A percentile compares a stretch with the other conserved stretches of the same genome.
phyloP scores from a whole-genome alignment of 1,140 invertebrate genomes.

The Drosophila bifasciata region DNA sequence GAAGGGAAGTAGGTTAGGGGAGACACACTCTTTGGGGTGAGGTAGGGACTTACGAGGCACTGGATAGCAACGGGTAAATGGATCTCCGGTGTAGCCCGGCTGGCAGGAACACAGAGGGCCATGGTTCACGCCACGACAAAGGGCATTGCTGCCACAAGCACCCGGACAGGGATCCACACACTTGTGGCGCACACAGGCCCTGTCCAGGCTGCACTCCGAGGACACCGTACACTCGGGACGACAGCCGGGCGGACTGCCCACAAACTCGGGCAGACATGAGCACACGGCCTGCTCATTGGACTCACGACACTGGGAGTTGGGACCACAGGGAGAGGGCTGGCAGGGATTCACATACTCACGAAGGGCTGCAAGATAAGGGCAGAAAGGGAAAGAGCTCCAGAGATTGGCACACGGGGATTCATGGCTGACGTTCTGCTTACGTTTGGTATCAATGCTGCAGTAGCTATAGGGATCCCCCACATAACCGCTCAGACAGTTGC shows the following conservation, averaged over 20 bases:
- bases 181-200: constrained; percentile 88
- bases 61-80: constrained; percentile 87
- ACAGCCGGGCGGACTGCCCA: constrained; percentile 91
- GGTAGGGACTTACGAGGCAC: constrained; percentile 85
- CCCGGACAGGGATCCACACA: constrained; percentile 91
- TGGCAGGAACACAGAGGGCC: constrained; percentile 87
- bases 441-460: constrained; percentile 83
- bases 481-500: constrained; percentile 88
- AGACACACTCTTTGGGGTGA: neutral
- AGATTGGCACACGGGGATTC: neutral
- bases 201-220: constrained; percentile 88
- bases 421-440: constrained; percentile 45
- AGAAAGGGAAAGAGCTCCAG: neutral
- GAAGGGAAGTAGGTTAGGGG: too few relatives aligned
- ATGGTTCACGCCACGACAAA: constrained; percentile 87
- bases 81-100: constrained; percentile 87
- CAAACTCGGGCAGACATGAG: constrained; percentile 88
- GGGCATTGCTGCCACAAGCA: constrained; percentile 86
- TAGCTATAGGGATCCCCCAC: constrained; percentile 89
- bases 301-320: constrained; percentile 90
- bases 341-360: constrained; percentile 85
- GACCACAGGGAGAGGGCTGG: constrained; percentile 88
- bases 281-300: constrained; percentile 87
- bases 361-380: constrained; percentile 52
- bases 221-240: constrained; percentile 88